These are phyloP conservation scores for Callitettix versicolor DNA, from an alignment of 1,140 invertebrate species.

Conservation along the genomic window DNA sequence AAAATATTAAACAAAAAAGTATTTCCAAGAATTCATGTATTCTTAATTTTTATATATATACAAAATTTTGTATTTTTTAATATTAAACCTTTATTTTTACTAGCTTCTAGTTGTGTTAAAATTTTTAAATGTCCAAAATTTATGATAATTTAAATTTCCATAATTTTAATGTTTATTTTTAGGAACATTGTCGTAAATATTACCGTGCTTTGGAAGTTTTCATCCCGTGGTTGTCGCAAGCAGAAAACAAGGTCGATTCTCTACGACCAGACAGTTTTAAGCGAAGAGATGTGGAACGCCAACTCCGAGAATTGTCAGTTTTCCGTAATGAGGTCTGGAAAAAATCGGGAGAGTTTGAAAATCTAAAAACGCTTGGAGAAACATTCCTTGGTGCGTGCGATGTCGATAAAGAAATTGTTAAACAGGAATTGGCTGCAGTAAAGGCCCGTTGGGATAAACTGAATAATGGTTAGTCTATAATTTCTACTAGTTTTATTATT, in stretches of 20 bases:
- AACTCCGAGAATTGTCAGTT: conserved; percentile 77
- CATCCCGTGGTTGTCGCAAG: conserved; percentile 75
- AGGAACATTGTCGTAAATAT: conserved; percentile 84
- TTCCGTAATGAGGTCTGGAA: conserved; percentile 90
- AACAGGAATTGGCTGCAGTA: conserved; percentile 65
- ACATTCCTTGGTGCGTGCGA: conserved; percentile 77
- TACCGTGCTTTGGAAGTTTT: conserved; percentile 73
- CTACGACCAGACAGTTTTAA: conserved; percentile 72
- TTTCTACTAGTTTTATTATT: too few species aligned
- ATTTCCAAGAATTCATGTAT: too few species aligned
- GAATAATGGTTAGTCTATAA: conserved; percentile 61
- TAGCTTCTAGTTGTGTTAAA: background rate
- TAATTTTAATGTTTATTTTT: conserved; percentile 15
- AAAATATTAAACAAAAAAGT: too few species aligned
- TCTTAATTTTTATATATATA: too few species aligned
- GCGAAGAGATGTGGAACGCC: conserved; percentile 76
- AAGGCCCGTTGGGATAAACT: conserved; percentile 83
- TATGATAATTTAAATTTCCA: background rate
- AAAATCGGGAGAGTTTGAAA: conserved; percentile 84
- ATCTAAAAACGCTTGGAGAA: conserved; percentile 72
- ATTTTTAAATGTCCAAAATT: background rate
- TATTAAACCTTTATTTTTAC: background rate
- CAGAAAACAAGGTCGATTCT: conserved; percentile 72
- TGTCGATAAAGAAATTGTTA: conserved; percentile 80
- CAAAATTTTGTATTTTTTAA: background rate